Percentiles rank a stretch among this genome's conserved stretches.
Conservation (phyloP, 1,140 invertebrate species). For the Tetragonula clypearis region DNA sequence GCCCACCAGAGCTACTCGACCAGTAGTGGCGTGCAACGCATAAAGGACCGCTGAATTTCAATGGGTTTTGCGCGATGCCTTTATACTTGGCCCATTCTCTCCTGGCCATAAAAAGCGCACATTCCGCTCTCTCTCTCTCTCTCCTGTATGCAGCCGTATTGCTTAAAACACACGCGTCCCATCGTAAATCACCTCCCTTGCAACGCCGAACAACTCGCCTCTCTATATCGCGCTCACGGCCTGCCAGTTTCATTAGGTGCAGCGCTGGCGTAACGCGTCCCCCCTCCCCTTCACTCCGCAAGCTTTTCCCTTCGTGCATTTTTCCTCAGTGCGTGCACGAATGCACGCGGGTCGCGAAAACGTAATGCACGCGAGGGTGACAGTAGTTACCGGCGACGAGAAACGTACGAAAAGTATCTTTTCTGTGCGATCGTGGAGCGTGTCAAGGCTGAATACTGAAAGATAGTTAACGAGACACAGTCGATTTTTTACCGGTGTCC, state of each 20-base stretch:
- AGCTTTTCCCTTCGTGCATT: background rate
- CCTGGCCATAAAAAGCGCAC: constrained; percentile 72
- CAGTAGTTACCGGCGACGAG: no score
- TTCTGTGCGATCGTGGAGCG: no score
- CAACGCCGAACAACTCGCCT: constrained; percentile 41
- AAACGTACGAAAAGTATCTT: no score
- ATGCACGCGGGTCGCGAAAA: constrained; percentile 11
- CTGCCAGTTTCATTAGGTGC: constrained; percentile 52
- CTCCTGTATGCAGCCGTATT: constrained; percentile 53
- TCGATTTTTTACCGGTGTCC: no score
- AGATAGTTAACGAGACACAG: no score
- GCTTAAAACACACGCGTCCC: constrained; percentile 68
- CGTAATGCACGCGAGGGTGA: background rate
- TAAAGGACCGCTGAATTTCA: constrained; percentile 72
- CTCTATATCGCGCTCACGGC: constrained; percentile 27
- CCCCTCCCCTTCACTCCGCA: background rate
- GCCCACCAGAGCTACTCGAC: constrained; percentile 30
- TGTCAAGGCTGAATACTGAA: no score
- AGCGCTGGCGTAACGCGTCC: background rate
- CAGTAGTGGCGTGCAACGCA: constrained; percentile 51
- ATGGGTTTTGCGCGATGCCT: constrained; percentile 67
- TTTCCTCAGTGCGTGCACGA: background rate
- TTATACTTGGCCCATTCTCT: constrained; percentile 73
- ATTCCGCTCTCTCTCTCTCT: constrained; percentile 61
- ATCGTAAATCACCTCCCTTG: constrained; percentile 71